Percentiles rank a stretch among this genome's conserved stretches.
These are phyloP conservation scores for Fopius arisanus DNA, from an alignment of 1,140 invertebrate species.

Conservation along the genomic window DNA sequence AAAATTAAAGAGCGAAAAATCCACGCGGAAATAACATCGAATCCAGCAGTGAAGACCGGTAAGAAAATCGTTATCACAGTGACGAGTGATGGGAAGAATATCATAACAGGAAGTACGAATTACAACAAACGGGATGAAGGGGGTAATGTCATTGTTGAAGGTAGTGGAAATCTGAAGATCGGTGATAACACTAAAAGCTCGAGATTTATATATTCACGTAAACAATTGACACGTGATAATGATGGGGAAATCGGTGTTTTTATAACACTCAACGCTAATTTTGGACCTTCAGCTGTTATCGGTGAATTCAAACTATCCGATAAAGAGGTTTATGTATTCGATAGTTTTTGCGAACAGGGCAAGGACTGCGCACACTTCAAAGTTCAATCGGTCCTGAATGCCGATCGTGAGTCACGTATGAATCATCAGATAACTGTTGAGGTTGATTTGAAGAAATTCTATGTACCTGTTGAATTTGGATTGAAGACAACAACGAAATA, in stretches of 20 bases:
- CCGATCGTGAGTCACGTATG: conserved; percentile 62
- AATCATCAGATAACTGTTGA: conserved; percentile 68
- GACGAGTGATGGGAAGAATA: conserved; percentile 70
- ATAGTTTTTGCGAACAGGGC: conserved; percentile 78
- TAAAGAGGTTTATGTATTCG: conserved; percentile 73
- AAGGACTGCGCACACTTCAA: conserved; percentile 79
- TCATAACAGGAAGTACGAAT: conserved; percentile 74
- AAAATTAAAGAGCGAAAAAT: conserved; percentile 73
- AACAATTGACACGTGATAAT: conserved; percentile 67
- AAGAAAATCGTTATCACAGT: conserved; percentile 71
- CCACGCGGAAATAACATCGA: conserved; percentile 70
- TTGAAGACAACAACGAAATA: conserved; percentile 70
- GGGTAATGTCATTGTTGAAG: conserved; percentile 75
- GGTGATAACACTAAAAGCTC: conserved; percentile 72
- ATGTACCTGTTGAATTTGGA: conserved; percentile 75
- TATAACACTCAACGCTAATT: conserved; percentile 63
- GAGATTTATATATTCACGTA: conserved; percentile 76
- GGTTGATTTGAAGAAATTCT: conserved; percentile 75
- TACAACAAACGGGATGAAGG: conserved; percentile 76
- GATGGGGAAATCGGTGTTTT: conserved; percentile 71
- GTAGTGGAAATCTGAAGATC: conserved; percentile 72
- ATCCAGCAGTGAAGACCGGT: conserved; percentile 65
- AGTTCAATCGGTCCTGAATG: conserved; percentile 69
- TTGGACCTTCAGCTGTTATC: conserved; percentile 65
- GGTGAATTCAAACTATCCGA: conserved; percentile 75